These are phyloP conservation scores for Proisotoma minuta DNA, from an alignment of 2,888 invertebrate species.

Conservation along the genomic window DNA sequence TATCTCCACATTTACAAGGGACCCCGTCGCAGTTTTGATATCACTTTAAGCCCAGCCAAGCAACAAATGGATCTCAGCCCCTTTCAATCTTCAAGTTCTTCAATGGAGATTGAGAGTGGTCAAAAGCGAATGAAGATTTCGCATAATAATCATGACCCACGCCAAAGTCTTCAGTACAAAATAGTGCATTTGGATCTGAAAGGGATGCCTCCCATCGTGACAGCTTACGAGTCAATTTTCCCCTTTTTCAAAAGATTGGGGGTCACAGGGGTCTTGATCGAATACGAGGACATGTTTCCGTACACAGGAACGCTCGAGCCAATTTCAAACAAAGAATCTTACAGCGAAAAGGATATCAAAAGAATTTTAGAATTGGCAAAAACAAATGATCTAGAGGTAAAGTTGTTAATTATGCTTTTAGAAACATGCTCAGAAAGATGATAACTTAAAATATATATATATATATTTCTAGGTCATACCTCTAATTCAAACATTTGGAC, in stretches of 20 bases:
- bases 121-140: not conserved
- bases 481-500: conserved; percentile 79
- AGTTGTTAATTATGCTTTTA: no score
- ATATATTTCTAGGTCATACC: conserved; percentile 59
- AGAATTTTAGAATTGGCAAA: conserved; percentile 58
- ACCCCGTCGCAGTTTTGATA: not conserved
- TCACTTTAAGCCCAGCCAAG: no score
- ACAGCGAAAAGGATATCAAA: conserved; percentile 57
- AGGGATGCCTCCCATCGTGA: conserved; percentile 70
- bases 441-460: not conserved
- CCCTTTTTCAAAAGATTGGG: conserved; percentile 61
- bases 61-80: not conserved
- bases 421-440: no score
- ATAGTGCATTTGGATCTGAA: conserved; percentile 80
- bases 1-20: conserved; percentile 7
- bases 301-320: conserved; percentile 60
- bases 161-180: conserved; percentile 52
- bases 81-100: not conserved
- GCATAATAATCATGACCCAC: not conserved
- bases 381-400: conserved; percentile 59
- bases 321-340: conserved; percentile 63
- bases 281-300: conserved; percentile 87
- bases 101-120: not conserved
- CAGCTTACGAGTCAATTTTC: conserved; percentile 61
- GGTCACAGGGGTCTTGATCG: conserved; percentile 72